Evolutionary conservation across 2,797 vertebrate genomes (phyloP).

Genomic region (Protonibea diacanthus): DNA sequence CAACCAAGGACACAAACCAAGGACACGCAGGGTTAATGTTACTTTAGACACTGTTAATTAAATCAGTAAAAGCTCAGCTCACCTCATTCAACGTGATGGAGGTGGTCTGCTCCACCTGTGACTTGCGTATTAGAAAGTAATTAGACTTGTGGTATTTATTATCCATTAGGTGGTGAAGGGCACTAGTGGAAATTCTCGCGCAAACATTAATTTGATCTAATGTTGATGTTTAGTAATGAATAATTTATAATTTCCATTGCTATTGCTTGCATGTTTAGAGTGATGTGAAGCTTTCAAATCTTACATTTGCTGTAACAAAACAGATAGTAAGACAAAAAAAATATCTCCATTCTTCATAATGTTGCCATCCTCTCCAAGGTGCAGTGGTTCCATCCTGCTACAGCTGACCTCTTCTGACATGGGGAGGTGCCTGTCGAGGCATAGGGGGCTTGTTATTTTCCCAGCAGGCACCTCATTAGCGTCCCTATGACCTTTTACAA

Average conservation of each 20-base stretch:
- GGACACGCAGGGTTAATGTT: slow-evolving; percentile 41
- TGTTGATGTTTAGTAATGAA: background rate
- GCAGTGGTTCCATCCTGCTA: slow-evolving; percentile 59
- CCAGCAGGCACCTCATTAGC: slow-evolving; percentile 81
- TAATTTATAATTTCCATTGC: background rate
- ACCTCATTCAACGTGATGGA: slow-evolving; percentile 34
- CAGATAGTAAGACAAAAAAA: slow-evolving; percentile 4
- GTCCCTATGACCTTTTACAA: slow-evolving; percentile 80
- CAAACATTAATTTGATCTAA: slow-evolving; percentile 13
- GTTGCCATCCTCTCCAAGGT: slow-evolving; percentile 26
- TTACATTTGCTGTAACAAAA: slow-evolving; percentile 12
- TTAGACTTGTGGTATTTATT: slow-evolving; percentile 30
- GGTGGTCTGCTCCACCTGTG: slow-evolving; percentile 25
- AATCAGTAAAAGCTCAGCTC: slow-evolving; percentile 42
- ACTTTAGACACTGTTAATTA: slow-evolving; percentile 42
- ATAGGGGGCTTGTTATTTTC: slow-evolving; percentile 79
- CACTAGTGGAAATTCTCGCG: background rate
- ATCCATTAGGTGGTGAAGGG: slow-evolving; percentile 13
- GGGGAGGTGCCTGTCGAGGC: slow-evolving; percentile 61
- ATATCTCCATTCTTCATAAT: slow-evolving; percentile 5
- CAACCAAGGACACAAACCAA: slow-evolving; percentile 29
- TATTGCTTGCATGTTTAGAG: background rate
- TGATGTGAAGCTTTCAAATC: background rate
- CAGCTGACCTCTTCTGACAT: slow-evolving; percentile 71
- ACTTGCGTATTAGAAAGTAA: slow-evolving; percentile 35